These are phyloP conservation scores for Copidosoma floridanum DNA, from an alignment of 1,140 invertebrate genomes.

Conservation along the genomic window DNA sequence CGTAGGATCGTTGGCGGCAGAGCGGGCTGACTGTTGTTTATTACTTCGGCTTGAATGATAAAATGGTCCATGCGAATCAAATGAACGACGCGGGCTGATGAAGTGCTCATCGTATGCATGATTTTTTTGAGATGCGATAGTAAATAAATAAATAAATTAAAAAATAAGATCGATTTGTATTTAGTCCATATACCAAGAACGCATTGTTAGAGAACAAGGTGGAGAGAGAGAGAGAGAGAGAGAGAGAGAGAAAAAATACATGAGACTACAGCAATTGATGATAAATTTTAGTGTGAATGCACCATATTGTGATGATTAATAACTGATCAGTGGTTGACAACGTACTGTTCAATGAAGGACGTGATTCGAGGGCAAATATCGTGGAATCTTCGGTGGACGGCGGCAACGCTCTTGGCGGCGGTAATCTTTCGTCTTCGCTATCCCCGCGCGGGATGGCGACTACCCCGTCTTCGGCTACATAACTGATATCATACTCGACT, in stretches of 20 bases:
- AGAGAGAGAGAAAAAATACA: background rate
- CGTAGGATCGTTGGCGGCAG: slow-evolving; percentile 52
- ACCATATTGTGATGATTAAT: no score
- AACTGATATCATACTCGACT: slow-evolving; percentile 45
- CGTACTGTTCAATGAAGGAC: slow-evolving; percentile 42
- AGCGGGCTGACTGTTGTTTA: slow-evolving; percentile 42
- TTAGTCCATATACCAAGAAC: background rate
- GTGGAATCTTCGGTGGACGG: slow-evolving; percentile 41
- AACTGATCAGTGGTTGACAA: no score
- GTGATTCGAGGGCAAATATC: slow-evolving; percentile 42
- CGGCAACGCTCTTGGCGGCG: slow-evolving; percentile 43
- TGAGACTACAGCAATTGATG: background rate
- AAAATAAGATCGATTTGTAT: slow-evolving; percentile 1
- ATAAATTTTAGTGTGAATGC: no score
- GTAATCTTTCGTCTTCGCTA: slow-evolving; percentile 40
- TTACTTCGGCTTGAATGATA: background rate
- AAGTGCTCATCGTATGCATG: background rate
- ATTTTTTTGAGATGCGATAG: background rate
- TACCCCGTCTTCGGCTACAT: slow-evolving; percentile 48
- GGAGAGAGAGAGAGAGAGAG: no score
- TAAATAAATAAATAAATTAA: background rate
- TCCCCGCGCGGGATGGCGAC: slow-evolving; percentile 44
- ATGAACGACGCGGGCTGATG: background rate
- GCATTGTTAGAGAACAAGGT: no score
- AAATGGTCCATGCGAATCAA: background rate